Conservation (phyloP, 2,113 vertebrate genomes). For the Carassius carassius region DNA sequence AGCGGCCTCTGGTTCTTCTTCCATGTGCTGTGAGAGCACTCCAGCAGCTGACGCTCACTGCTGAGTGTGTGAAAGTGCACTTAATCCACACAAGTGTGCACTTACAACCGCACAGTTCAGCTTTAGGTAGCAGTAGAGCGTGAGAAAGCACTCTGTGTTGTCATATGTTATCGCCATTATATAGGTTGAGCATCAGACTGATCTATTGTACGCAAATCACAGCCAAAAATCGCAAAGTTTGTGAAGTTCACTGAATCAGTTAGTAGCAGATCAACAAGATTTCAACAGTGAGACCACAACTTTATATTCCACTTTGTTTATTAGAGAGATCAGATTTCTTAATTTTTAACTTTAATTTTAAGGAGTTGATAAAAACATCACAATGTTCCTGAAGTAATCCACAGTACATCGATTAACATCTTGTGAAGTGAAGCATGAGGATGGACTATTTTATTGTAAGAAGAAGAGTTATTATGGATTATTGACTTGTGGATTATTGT, state of each 20-base stretch:
- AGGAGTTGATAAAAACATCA: too few relatives aligned
- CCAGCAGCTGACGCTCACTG: background rate
- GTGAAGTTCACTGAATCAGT: too few relatives aligned
- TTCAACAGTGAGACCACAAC: too few relatives aligned
- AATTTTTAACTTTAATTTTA: too few relatives aligned
- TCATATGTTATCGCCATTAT: background rate
- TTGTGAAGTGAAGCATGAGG: background rate
- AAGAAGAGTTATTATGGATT: too few relatives aligned
- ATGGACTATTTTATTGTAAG: too few relatives aligned
- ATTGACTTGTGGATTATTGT: too few relatives aligned
- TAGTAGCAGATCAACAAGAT: too few relatives aligned
- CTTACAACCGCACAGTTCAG: background rate
- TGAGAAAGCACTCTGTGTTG: background rate
- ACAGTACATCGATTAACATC: background rate
- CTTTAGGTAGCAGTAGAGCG: background rate
- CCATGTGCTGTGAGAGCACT: background rate
- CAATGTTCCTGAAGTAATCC: background rate
- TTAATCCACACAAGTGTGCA: constrained; percentile 23
- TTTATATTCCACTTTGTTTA: background rate
- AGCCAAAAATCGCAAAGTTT: background rate
- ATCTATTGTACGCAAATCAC: background rate
- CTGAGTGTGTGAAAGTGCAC: constrained; percentile 22
- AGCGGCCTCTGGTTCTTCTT: background rate
- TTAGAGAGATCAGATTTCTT: background rate
- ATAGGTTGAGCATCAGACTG: background rate